A percentile compares a stretch with the other conserved stretches of the same genome.
These are phyloP conservation scores for Apus apus DNA, from an alignment of 2,113 vertebrate genomes.

Conservation along the genomic window DNA sequence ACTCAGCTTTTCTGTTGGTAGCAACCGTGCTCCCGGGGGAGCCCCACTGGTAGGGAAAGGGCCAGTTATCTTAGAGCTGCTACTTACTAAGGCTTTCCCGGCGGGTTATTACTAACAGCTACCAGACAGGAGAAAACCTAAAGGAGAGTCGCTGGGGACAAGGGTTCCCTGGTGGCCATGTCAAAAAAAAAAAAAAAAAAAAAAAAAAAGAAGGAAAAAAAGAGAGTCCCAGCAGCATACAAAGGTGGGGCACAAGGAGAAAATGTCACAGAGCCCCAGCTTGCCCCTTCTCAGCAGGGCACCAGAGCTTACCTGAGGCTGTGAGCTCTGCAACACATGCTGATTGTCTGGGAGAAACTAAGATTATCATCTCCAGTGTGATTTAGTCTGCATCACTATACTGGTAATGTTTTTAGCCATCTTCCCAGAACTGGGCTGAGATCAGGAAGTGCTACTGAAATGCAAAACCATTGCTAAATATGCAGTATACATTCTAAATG, in stretches of 20 bases:
- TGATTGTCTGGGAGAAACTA: background rate
- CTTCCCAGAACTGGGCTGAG: background rate
- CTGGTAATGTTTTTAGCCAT: background rate
- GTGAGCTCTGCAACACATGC: background rate
- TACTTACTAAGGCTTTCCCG: background rate
- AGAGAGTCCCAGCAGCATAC: background rate
- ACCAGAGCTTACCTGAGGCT: background rate
- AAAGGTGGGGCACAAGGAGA: background rate
- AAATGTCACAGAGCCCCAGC: background rate
- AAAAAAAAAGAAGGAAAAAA: background rate
- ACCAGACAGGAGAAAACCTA: background rate
- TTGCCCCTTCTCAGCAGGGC: background rate
- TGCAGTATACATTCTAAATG: background rate
- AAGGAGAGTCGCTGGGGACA: background rate
- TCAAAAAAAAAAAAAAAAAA: background rate
- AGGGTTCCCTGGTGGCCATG: background rate
- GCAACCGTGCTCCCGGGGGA: background rate
- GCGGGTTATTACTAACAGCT: background rate
- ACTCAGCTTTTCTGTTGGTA: slow-evolving; percentile 32
- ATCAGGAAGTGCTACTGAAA: background rate
- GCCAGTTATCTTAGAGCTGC: background rate
- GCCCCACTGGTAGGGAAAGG: background rate
- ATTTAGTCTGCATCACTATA: background rate
- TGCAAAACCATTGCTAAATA: background rate
- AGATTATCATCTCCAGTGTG: background rate